Base-by-base conservation (phyloP, 2,113 vertebrate species). In the Sigmodon hispidus region DNA sequence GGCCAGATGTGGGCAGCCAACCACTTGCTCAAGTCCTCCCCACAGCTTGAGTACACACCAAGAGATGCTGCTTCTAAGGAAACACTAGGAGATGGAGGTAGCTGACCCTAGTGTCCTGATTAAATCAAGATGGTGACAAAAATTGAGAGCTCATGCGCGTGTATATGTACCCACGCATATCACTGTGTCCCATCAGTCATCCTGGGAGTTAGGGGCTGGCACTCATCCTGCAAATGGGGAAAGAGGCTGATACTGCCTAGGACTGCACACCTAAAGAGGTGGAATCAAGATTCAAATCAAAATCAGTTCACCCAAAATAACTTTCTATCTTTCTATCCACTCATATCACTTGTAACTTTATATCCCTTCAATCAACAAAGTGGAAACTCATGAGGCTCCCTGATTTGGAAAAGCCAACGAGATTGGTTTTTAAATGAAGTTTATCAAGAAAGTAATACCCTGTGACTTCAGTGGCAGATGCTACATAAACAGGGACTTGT, bases 391-490 rank as follows among this genome's bases (percentile, higher is more conserved):
- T 16, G 22, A 29, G 45, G 24, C 24, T 73, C 43, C 67, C 85
- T 19, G 59, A 84, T 92, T 96, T 50, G 79, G 55, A 94, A 92
- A 88, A 85, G 34, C 34, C 75, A 17, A 3, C 73, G 63, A 69
- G n/a, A 63, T n/a, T 88, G 50, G 9, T 24, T 72, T 95, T 94
- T 93, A 61, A 80, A 76, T 76, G 59, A 45, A 93, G n/a, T 57
- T 93, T 89, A 65, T 43, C 90, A 48, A 91, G 91, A 94, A 86
- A 81, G 34, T 81, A 88, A 92, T 15, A 61, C 40, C 16, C 79
- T 48, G 29, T 57, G 48, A 93, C 85, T 55, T 79, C 21, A 76
- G 67, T 77, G 89, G 75, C 36, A 70, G 75, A 73, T 88, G 70
- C 45, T 69, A 9, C 45, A 40, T 16, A 90, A 93, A 75, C 9